These are phyloP conservation scores for Pseudonaja textilis DNA, from an alignment of 2,113 vertebrate genomes.

Conservation along the genomic window DNA sequence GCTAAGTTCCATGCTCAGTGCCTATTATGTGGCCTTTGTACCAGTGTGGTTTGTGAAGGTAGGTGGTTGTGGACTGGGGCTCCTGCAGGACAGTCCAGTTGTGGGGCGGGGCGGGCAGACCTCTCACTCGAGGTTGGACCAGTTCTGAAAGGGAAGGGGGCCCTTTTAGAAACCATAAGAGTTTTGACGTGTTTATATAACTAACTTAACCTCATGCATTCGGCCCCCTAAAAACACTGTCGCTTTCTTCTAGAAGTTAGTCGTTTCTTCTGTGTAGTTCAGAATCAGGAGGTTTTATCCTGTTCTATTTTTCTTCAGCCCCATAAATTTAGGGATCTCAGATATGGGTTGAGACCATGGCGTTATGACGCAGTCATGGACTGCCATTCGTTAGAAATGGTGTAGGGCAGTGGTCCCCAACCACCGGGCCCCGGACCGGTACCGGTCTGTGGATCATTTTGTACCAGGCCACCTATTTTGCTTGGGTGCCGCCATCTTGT, in stretches of 20 bases:
- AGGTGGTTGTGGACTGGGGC: slow-evolving; percentile 31
- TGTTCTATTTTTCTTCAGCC: background rate
- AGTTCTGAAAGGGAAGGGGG: background rate
- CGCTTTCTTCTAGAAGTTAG: background rate
- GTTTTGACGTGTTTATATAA: background rate
- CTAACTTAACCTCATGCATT: background rate
- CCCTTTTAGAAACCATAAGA: background rate
- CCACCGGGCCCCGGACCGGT: no score
- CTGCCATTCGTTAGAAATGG: no score
- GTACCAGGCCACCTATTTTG: no score
- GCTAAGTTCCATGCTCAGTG: slow-evolving; percentile 97
- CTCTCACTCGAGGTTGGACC: background rate
- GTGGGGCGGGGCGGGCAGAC: background rate
- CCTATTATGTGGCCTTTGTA: slow-evolving; percentile 97
- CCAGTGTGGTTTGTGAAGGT: slow-evolving; percentile 99
- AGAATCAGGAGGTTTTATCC: background rate
- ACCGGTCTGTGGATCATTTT: no score
- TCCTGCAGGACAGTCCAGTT: background rate
- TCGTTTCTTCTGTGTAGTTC: background rate
- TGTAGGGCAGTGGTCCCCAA: no score
- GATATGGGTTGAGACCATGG: background rate
- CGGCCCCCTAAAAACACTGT: background rate
- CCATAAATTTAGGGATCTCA: background rate
- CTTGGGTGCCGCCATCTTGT: no score
- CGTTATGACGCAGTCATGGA: background rate